Percentiles rank a stretch among this genome's conserved stretches.
These are phyloP conservation scores for Phalacrocorax pelagicus DNA, from an alignment of 2,113 vertebrate genomes.

Conservation along the genomic window DNA sequence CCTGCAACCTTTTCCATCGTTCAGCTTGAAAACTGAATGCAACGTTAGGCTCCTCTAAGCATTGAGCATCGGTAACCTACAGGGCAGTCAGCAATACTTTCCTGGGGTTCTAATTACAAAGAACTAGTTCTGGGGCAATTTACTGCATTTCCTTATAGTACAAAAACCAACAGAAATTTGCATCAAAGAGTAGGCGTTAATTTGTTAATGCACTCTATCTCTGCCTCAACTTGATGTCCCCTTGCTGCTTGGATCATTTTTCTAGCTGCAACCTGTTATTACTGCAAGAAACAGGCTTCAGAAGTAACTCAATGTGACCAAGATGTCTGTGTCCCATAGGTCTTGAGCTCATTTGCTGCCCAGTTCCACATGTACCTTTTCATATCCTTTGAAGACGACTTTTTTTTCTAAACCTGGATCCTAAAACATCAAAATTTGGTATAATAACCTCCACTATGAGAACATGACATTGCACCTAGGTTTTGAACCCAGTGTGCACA, in stretches of 20 bases:
- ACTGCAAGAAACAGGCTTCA: neutral
- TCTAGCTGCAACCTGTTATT: neutral
- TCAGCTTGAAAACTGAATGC: neutral
- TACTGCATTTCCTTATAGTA: neutral
- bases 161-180: neutral
- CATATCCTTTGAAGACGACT: neutral
- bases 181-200: neutral
- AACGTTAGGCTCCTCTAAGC: neutral
- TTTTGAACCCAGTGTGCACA: neutral
- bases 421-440: neutral
- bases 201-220: neutral
- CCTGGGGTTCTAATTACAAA: neutral
- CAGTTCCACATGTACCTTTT: neutral
- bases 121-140: neutral
- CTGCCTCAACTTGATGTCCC: neutral
- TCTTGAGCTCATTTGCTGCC: neutral
- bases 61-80: neutral
- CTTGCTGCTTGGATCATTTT: neutral
- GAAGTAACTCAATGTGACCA: neutral
- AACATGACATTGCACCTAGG: neutral
- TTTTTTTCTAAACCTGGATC: neutral
- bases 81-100: neutral
- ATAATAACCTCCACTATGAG: neutral
- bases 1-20: neutral
- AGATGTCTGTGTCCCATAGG: neutral